Evolutionary conservation across 2,113 vertebrate species (phyloP).

Genomic region (Odontophorus gujanensis): DNA sequence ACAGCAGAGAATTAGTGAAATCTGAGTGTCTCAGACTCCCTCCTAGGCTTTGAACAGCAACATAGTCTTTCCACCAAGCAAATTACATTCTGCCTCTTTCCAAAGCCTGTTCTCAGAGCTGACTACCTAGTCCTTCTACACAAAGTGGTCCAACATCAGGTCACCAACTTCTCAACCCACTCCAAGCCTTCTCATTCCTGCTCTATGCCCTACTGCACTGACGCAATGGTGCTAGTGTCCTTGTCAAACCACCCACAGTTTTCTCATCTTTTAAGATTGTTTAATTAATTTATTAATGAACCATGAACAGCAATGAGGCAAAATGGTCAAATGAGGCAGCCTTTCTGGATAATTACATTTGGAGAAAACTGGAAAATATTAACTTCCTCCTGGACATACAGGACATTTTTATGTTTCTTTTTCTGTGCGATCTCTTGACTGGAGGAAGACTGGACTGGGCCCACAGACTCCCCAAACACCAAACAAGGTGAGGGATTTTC

Average conservation of each 20-base stretch:
- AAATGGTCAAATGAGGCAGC: not conserved
- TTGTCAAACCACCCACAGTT: not conserved
- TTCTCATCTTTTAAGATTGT: not conserved
- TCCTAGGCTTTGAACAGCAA: not conserved
- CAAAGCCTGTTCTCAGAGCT: not conserved
- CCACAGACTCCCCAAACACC: not conserved
- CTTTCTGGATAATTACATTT: not conserved
- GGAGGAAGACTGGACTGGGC: not conserved
- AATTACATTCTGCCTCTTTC: not conserved
- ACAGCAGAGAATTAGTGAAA: not conserved
- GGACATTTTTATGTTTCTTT: not conserved
- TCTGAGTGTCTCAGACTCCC: not conserved
- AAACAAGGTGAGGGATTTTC: not conserved
- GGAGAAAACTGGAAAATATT: not conserved
- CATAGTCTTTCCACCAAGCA: not conserved
- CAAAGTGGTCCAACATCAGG: not conserved
- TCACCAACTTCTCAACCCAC: not conserved
- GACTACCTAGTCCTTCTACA: not conserved
- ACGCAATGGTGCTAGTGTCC: not conserved
- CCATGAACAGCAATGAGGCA: not conserved
- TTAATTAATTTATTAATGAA: not conserved
- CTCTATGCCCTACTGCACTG: rapidly evolving
- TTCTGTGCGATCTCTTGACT: not conserved
- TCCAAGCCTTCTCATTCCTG: not conserved
- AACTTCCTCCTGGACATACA: not conserved